These are phyloP conservation scores for Leucania comma DNA, from an alignment of 2,888 invertebrate genomes.

Conservation along the genomic window DNA sequence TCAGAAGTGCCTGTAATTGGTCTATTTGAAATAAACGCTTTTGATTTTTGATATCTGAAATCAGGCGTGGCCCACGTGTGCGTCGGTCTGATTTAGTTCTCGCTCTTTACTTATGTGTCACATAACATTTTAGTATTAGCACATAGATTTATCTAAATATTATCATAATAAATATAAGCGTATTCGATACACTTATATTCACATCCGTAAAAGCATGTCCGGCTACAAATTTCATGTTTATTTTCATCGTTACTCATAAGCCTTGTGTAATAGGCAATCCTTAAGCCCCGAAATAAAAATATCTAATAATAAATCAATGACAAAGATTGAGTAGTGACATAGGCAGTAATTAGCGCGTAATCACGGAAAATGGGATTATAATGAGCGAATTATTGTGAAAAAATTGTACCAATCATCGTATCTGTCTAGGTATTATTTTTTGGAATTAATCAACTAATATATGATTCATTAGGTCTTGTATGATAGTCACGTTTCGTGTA, in stretches of 20 bases:
- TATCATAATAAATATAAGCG: neutral
- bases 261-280: neutral
- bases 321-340: conserved; percentile 11
- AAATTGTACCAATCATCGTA: conserved; percentile 4
- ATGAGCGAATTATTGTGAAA: conserved; percentile 21
- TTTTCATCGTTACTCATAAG: neutral
- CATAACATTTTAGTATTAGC: neutral
- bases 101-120: neutral
- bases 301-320: conserved; percentile 4
- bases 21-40: too few species aligned
- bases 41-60: too few species aligned
- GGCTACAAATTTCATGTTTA: conserved; percentile 11
- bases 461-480: conserved; percentile 10
- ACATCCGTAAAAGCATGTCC: conserved; percentile 21
- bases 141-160: conserved; percentile 3
- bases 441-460: conserved; percentile 10
- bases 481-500: neutral
- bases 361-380: conserved; percentile 7
- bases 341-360: conserved; percentile 19
- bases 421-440: conserved; percentile 5
- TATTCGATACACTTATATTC: conserved; percentile 4
- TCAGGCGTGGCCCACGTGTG: too few species aligned
- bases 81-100: too few species aligned
- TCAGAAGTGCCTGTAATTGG: too few species aligned
- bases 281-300: neutral